phyloP scores from a whole-genome alignment of 2,888 invertebrate genomes.

The Asteroscopus sphinx region DNA sequence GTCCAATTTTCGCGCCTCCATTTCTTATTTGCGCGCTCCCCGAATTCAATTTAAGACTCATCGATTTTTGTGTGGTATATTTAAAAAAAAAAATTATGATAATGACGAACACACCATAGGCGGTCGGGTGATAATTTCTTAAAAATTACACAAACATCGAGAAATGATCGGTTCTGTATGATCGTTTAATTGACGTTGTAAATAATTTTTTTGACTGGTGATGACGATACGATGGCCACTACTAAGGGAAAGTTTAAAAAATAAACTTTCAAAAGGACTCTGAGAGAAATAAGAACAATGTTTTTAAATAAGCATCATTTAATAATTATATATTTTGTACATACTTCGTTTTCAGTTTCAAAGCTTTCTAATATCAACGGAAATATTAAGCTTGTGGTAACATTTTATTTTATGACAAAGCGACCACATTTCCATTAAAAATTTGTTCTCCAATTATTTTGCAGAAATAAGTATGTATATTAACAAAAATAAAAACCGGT shows the following conservation, averaged over 20 bases:
- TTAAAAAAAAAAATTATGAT: constrained; percentile 82
- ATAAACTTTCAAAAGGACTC: neutral
- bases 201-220: constrained; percentile 56
- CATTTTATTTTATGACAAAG: neutral
- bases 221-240: constrained; percentile 17
- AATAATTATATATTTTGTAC: no score
- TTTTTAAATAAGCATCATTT: neutral
- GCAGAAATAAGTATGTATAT: neutral
- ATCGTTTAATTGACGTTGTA: constrained; percentile 77
- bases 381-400: neutral
- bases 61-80: constrained; percentile 79
- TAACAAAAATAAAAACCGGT: no score
- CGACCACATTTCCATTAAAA: neutral
- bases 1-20: constrained; percentile 85
- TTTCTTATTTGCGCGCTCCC: constrained; percentile 86
- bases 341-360: neutral
- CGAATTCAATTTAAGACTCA: constrained; percentile 88
- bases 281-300: neutral
- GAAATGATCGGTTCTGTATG: constrained; percentile 72
- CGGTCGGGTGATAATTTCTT: constrained; percentile 76
- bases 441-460: neutral
- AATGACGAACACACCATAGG: constrained; percentile 78
- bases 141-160: constrained; percentile 77
- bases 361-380: neutral
- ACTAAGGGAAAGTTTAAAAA: constrained; percentile 18